These are phyloP conservation scores for Achroia grisella DNA, from an alignment of 1,140 invertebrate species.

Conservation along the genomic window DNA sequence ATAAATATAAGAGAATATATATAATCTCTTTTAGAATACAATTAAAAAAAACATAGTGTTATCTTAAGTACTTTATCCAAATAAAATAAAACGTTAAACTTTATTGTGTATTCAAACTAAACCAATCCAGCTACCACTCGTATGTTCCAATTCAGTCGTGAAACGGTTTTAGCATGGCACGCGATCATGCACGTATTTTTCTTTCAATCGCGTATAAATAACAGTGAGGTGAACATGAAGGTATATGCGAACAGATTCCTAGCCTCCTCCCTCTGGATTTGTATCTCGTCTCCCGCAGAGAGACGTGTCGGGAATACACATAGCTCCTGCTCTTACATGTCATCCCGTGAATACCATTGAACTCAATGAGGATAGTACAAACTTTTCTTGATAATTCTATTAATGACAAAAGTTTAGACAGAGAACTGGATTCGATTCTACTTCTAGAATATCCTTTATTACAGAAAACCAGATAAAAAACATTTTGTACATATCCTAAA, in stretches of 20 bases:
- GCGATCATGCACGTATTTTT: conserved; percentile 39
- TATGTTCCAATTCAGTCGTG: too few species aligned
- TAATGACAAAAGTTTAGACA: too few species aligned
- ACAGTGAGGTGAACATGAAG: conserved; percentile 52
- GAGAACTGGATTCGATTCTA: too few species aligned
- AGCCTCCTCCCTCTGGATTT: conserved; percentile 48
- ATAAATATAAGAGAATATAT: too few species aligned
- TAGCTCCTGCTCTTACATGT: conserved; percentile 14
- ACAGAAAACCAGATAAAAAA: too few species aligned
- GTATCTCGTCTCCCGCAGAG: conserved; percentile 39
- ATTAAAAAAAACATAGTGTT: too few species aligned
- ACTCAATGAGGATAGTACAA: too few species aligned
- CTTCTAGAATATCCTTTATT: too few species aligned
- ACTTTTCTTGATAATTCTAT: neutral
- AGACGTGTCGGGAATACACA: conserved; percentile 49
- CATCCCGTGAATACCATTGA: neutral
- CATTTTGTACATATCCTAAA: too few species aligned
- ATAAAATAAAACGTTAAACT: neutral
- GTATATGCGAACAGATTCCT: conserved; percentile 46
- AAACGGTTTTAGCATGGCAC: conserved; percentile 14
- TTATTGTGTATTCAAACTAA: neutral
- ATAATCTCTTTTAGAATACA: too few species aligned
- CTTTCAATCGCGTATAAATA: conserved; percentile 52
- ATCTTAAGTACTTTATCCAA: too few species aligned
- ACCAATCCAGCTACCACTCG: too few species aligned